Percentiles rank a stretch among this genome's conserved stretches.
These are phyloP conservation scores for Montifringilla adamsi DNA, from an alignment of 2,113 vertebrate genomes.

Conservation along the genomic window DNA sequence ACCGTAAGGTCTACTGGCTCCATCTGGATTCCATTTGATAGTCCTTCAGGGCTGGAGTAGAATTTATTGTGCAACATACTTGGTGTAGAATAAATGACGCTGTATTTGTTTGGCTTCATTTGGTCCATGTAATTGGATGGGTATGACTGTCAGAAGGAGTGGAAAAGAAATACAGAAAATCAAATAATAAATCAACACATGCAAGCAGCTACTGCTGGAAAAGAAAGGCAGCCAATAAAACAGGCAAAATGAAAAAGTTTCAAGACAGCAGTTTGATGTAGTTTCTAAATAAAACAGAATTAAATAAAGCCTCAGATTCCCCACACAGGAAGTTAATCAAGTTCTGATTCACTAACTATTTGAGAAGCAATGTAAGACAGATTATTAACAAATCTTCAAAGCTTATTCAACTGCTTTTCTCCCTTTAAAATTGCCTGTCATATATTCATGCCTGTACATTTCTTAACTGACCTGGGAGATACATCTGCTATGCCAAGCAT, in stretches of 20 bases:
- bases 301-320: background rate
- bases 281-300: background rate
- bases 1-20: constrained; percentile 95
- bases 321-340: background rate
- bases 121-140: constrained; percentile 78
- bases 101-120: constrained; percentile 77
- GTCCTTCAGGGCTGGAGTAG: constrained; percentile 70
- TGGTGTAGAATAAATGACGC: constrained; percentile 77
- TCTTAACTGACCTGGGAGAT: background rate
- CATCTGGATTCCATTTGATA: constrained; percentile 80
- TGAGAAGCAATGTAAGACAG: background rate
- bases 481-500: background rate
- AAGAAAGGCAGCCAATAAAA: background rate
- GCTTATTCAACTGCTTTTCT: background rate
- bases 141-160: constrained; percentile 67
- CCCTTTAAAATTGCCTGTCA: background rate
- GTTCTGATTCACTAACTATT: background rate
- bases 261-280: background rate
- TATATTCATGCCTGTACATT: background rate
- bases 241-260: background rate
- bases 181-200: background rate
- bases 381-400: background rate
- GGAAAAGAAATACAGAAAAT: background rate
- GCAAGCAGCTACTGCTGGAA: background rate
- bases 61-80: constrained; percentile 74